Evolutionary conservation across 92 coral and sea anemone genomes (phyloP).

Genomic region (Umimayanthus kanabou): DNA sequence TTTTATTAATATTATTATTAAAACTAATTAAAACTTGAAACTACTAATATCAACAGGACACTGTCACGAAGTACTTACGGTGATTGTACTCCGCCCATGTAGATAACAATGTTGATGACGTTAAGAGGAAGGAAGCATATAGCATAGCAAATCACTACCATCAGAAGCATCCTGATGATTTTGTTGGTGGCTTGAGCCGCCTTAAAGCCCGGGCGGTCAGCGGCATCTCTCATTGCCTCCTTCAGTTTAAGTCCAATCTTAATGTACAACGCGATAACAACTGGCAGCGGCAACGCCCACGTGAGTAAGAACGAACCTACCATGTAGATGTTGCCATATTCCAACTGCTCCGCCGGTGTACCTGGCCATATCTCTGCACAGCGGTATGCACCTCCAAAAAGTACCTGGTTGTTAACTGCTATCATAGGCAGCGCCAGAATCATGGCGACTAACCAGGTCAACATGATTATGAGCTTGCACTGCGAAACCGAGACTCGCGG

Average conservation of each 20-base stretch:
- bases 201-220: conserved; percentile 94
- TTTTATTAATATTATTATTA: no score
- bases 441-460: conserved; percentile 92
- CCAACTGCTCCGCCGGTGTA: neutral
- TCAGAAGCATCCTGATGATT: conserved; percentile 86
- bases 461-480: conserved; percentile 74
- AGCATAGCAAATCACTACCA: conserved; percentile 92
- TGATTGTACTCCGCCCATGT: conserved; percentile 52
- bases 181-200: conserved; percentile 84
- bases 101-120: conserved; percentile 64
- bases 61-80: conserved; percentile 42
- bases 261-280: conserved; percentile 82
- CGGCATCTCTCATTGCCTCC: conserved; percentile 90
- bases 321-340: conserved; percentile 47
- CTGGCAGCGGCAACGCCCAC: conserved; percentile 86
- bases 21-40: no score
- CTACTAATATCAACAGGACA: no score
- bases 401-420: conserved; percentile 55
- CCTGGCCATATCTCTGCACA: conserved; percentile 84
- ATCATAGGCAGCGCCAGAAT: conserved; percentile 90
- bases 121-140: conserved; percentile 89
- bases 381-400: neutral
- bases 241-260: conserved; percentile 80
- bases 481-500: conserved; percentile 80
- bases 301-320: conserved; percentile 79